These are phyloP conservation scores for Xyrauchen texanus DNA, from an alignment of 2,113 vertebrate genomes.

Conservation along the genomic window DNA sequence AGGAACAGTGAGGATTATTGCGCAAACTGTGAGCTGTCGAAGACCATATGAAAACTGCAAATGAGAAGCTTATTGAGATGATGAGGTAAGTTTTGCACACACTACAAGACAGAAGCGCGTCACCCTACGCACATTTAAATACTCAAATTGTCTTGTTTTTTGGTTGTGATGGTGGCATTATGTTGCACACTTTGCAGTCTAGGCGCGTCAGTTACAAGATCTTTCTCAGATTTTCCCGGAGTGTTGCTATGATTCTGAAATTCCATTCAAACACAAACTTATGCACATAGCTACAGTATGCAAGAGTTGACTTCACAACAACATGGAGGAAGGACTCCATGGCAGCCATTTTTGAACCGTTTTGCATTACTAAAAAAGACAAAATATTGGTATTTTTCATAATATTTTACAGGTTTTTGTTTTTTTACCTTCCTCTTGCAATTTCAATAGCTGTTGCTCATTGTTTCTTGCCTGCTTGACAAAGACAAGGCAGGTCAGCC, in stretches of 20 bases:
- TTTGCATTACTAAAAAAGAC: too few species aligned
- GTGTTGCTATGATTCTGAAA: too few species aligned
- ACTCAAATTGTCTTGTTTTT: background rate
- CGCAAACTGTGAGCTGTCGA: slow-evolving; percentile 2
- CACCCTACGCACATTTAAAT: too few species aligned
- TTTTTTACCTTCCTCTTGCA: background rate
- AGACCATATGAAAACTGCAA: slow-evolving; percentile 19
- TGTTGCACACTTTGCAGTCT: too few species aligned
- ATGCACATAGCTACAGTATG: background rate
- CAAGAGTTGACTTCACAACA: background rate
- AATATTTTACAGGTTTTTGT: too few species aligned
- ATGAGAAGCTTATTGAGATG: background rate
- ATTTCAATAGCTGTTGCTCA: background rate
- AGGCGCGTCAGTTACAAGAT: background rate
- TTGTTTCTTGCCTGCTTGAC: background rate
- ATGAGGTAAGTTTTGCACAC: background rate
- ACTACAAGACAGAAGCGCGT: too few species aligned
- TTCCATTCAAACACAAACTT: background rate
- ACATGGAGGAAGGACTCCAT: too few species aligned
- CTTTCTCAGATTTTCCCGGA: background rate
- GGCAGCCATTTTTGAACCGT: too few species aligned
- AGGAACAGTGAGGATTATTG: background rate
- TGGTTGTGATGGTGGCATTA: background rate
- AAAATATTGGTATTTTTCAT: too few species aligned
- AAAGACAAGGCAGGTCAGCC: background rate